Evolutionary conservation across 1,140 invertebrate species (phyloP).

Genomic region (Lepeophtheirus salmonis): DNA sequence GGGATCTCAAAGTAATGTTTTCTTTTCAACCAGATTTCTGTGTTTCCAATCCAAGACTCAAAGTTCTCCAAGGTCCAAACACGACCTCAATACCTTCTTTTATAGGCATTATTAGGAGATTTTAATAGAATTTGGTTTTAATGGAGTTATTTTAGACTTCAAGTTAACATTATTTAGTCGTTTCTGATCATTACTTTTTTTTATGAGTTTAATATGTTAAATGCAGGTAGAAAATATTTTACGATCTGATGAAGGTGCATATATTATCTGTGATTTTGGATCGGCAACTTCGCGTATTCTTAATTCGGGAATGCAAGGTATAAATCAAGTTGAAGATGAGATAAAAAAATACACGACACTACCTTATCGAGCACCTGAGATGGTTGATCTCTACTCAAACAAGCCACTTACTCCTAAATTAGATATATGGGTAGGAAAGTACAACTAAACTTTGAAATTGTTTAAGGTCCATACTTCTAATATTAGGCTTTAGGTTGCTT

Average conservation of each 20-base stretch:
- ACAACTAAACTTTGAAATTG: not conserved
- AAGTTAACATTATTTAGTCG: conserved; percentile 9
- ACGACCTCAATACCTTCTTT: no score
- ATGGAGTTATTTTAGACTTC: no score
- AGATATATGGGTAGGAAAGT: conserved; percentile 59
- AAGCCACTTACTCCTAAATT: conserved; percentile 74
- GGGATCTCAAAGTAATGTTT: conserved; percentile 62
- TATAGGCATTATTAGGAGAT: no score
- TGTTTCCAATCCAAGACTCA: not conserved
- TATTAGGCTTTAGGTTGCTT: conserved; percentile 1
- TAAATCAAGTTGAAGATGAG: conserved; percentile 62
- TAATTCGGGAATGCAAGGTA: conserved; percentile 49
- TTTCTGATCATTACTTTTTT: not conserved
- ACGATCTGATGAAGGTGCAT: conserved; percentile 50
- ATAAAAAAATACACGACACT: conserved; percentile 85
- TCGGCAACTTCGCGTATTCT: conserved; percentile 59
- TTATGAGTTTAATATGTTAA: conserved; percentile 18
- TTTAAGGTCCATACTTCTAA: not conserved
- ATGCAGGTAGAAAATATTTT: conserved; percentile 80
- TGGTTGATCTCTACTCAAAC: conserved; percentile 79
- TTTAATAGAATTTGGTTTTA: no score
- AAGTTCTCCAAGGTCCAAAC: no score
- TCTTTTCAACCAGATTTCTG: not conserved
- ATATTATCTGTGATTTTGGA: conserved; percentile 74
- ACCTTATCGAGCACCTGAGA: conserved; percentile 74